A percentile compares a stretch with the other conserved stretches of the same genome.
Conservation (phyloP, 2,797 vertebrate genomes). For the Acanthurus leucopareius region DNA sequence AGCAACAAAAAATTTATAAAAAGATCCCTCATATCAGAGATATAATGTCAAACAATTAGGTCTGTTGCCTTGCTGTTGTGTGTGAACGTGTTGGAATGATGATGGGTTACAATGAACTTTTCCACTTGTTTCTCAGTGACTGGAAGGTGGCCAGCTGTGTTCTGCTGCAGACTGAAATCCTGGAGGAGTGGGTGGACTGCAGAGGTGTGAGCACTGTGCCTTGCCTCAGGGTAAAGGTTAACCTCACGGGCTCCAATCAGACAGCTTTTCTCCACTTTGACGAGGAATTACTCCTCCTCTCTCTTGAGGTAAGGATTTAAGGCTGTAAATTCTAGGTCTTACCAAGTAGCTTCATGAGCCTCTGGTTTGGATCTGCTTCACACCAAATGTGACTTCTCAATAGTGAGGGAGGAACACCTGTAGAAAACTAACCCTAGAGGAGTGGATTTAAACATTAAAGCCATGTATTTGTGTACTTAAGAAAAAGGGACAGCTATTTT, state of each 20-base stretch:
- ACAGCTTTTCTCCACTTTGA: conserved; percentile 83
- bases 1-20: too few species aligned
- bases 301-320: conserved; percentile 82
- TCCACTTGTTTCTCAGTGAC: conserved; percentile 70
- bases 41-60: too few species aligned
- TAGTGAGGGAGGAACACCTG: not conserved
- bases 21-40: too few species aligned
- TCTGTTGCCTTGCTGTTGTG: too few species aligned
- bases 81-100: too few species aligned
- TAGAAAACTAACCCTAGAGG: not conserved
- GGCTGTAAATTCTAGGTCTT: conserved; percentile 7
- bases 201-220: conserved; percentile 80
- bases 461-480: not conserved
- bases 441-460: conserved; percentile 6
- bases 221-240: conserved; percentile 86
- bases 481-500: too few species aligned
- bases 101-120: not conserved
- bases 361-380: conserved; percentile 14
- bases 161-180: conserved; percentile 73
- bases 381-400: not conserved
- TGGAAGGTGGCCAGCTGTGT: conserved; percentile 85
- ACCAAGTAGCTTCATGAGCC: not conserved
- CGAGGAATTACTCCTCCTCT: conserved; percentile 82
- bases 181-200: conserved; percentile 84
- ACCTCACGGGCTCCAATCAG: conserved; percentile 76